Conservation (phyloP, 2,797 vertebrate species). For the Xenentodon cancila region DNA sequence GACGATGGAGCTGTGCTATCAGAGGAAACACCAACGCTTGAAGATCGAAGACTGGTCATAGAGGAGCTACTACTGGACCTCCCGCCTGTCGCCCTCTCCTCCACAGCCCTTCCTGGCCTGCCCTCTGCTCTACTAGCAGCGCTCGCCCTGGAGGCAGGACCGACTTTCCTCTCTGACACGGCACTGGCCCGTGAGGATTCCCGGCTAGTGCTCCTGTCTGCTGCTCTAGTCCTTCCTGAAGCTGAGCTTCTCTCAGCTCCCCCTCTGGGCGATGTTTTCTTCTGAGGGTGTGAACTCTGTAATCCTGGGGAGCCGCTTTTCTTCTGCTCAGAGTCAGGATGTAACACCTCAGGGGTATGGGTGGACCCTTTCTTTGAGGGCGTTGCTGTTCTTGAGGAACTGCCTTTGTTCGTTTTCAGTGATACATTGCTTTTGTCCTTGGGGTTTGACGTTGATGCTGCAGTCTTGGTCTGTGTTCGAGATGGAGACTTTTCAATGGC, state of each 20-base stretch:
- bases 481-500: constrained; percentile 72
- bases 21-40: constrained; percentile 67
- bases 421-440: constrained; percentile 84
- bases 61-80: constrained; percentile 91
- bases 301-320: constrained; percentile 58
- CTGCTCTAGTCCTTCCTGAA: constrained; percentile 85
- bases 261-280: constrained; percentile 72
- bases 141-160: constrained; percentile 53
- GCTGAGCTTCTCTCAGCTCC: constrained; percentile 74
- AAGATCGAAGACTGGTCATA: constrained; percentile 90
- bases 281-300: constrained; percentile 72
- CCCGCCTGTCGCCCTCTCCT: constrained; percentile 75
- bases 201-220: constrained; percentile 87
- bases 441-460: constrained; percentile 77
- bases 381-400: constrained; percentile 79
- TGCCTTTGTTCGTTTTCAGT: constrained; percentile 81
- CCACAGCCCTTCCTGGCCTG: constrained; percentile 67
- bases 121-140: constrained; percentile 67
- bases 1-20: constrained; percentile 31
- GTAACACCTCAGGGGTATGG: constrained; percentile 57
- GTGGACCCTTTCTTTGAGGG: constrained; percentile 85
- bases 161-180: constrained; percentile 80
- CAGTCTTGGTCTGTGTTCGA: constrained; percentile 64
- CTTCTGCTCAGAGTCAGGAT: constrained; percentile 59
- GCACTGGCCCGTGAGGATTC: constrained; percentile 86